These are phyloP conservation scores for Actinia tenebrosa DNA, from an alignment of 64 coral and sea anemone species.

Conservation along the genomic window DNA sequence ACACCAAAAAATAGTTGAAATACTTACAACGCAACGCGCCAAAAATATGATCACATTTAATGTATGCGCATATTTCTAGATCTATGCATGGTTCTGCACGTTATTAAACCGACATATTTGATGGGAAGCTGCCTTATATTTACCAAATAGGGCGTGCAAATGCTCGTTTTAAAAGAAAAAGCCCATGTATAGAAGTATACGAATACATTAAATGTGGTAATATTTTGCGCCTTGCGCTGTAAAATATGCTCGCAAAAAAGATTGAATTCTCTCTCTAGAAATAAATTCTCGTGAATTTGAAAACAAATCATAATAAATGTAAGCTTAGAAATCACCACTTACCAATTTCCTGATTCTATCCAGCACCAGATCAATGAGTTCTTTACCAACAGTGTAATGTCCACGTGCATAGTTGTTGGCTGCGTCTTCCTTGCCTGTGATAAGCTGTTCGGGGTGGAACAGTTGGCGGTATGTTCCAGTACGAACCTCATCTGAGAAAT, in stretches of 20 bases:
- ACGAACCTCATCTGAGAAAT: constrained; percentile 23
- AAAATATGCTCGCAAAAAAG: too few relatives aligned
- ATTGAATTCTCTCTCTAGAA: neutral
- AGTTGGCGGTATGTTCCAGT: constrained; percentile 25
- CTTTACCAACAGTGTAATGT: constrained; percentile 34
- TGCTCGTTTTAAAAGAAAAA: too few relatives aligned
- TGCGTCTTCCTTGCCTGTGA: constrained; percentile 31
- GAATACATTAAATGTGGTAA: too few relatives aligned
- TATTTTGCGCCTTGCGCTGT: too few relatives aligned
- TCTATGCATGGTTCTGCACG: too few relatives aligned
- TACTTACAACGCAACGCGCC: too few relatives aligned
- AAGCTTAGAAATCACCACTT: neutral
- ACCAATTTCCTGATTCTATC: constrained; percentile 39
- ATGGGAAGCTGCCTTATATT: too few relatives aligned
- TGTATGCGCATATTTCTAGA: too few relatives aligned
- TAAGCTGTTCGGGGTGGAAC: constrained; percentile 25
- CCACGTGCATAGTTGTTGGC: constrained; percentile 40
- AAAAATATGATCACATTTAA: too few relatives aligned
- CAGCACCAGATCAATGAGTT: constrained; percentile 9
- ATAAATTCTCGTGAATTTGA: neutral
- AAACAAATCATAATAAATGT: neutral
- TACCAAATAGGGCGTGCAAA: too few relatives aligned
- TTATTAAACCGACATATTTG: too few relatives aligned
- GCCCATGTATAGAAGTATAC: too few relatives aligned
- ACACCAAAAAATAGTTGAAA: neutral